These are phyloP conservation scores for Actinostola sp. DNA, from an alignment of 92 coral and sea anemone species.

Conservation along the genomic window DNA sequence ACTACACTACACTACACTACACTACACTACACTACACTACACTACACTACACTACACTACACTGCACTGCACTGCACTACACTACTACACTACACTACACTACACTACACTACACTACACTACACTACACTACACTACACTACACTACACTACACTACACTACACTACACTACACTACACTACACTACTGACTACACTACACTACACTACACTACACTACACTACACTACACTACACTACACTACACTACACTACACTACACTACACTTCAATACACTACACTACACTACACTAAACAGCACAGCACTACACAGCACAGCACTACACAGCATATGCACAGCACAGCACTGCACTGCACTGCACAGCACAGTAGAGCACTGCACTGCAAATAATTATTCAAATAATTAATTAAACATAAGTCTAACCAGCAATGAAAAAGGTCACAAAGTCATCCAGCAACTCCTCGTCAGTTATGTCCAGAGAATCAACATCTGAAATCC, in stretches of 20 bases:
- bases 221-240: slow-evolving; percentile 1
- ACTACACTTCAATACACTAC: slow-evolving; percentile 17
- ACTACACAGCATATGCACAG: no score
- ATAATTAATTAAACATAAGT: background rate
- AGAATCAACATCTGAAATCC: slow-evolving; percentile 11
- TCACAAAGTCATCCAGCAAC: slow-evolving; percentile 42
- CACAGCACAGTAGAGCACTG: background rate
- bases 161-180: slow-evolving; percentile 6
- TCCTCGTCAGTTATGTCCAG: slow-evolving; percentile 16
- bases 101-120: slow-evolving; percentile 13
- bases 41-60: slow-evolving; percentile 5
- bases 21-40: background rate
- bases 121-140: slow-evolving; percentile 3
- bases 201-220: slow-evolving; percentile 9
- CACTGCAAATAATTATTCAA: background rate
- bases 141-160: slow-evolving; percentile 6
- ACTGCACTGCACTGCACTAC: no score
- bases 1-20: slow-evolving; percentile 10
- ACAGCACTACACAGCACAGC: no score
- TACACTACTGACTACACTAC: slow-evolving; percentile 8
- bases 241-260: slow-evolving; percentile 18
- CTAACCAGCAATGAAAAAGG: slow-evolving; percentile 47
- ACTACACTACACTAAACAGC: slow-evolving; percentile 30
- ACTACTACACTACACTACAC: no score
- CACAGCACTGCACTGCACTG: background rate